These are phyloP conservation scores for Pardalotus punctatus DNA, from an alignment of 2,113 vertebrate species.

Conservation along the genomic window DNA sequence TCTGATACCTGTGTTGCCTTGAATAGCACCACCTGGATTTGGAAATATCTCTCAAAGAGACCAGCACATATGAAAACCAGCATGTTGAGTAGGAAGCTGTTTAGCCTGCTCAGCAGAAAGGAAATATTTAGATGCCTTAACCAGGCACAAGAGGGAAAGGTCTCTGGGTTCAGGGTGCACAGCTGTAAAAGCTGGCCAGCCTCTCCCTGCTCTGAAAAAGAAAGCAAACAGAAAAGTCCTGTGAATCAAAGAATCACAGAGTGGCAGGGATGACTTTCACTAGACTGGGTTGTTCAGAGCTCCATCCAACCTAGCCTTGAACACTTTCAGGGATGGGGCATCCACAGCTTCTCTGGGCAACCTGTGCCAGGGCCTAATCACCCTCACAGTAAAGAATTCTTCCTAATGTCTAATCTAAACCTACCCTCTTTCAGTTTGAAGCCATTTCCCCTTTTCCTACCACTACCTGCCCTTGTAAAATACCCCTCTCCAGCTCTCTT, in stretches of 20 bases:
- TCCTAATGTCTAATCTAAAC: not conserved
- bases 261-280: not conserved
- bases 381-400: not conserved
- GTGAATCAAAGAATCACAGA: not conserved
- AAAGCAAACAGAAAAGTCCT: not conserved
- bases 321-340: not conserved
- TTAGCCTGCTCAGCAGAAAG: not conserved
- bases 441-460: not conserved
- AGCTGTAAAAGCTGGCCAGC: not conserved
- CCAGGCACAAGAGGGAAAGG: not conserved
- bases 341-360: not conserved
- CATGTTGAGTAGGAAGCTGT: not conserved
- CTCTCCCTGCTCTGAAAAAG: not conserved
- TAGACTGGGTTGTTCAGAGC: not conserved
- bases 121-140: not conserved
- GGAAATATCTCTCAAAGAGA: not conserved
- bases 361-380: not conserved
- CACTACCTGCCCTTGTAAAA: too few relatives aligned
- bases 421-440: not conserved
- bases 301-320: not conserved
- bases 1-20: fast-evolving
- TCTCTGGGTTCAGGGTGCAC: not conserved
- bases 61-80: not conserved
- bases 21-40: not conserved
- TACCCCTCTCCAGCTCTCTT: not conserved